Conservation (phyloP, 2,888 invertebrate species). For the Thymelicus lineola region DNA sequence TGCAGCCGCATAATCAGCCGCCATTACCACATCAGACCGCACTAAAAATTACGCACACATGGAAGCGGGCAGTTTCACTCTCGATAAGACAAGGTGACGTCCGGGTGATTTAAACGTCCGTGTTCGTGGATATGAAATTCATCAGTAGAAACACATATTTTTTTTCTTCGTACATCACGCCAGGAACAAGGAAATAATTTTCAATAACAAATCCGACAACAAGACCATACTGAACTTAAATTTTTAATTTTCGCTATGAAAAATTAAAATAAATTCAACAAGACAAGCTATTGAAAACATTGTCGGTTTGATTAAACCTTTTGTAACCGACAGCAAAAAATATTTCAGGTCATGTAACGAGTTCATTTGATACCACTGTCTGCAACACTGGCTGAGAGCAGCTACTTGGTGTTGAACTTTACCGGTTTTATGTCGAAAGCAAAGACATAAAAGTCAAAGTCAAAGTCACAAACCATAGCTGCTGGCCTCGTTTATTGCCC, state of each 20-base stretch:
- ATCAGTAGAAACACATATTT: no score
- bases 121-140: no score
- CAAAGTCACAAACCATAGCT: no score
- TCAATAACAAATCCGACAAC: not conserved
- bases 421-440: not conserved
- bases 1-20: no score
- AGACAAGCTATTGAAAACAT: conserved; percentile 9
- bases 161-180: no score
- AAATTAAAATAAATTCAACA: not conserved
- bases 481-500: no score
- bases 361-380: conserved; percentile 13
- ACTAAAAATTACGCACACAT: no score
- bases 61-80: no score
- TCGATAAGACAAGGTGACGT: no score
- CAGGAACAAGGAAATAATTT: not conserved
- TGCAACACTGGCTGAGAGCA: not conserved
- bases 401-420: not conserved
- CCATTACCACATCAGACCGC: no score
- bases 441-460: no score
- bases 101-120: no score
- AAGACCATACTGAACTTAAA: not conserved
- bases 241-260: not conserved
- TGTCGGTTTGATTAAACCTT: conserved; percentile 11
- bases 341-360: conserved; percentile 16
- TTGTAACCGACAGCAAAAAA: conserved; percentile 8